Evolutionary conservation across 1,140 invertebrate genomes (phyloP).

Genomic region (Linepithema humile): DNA sequence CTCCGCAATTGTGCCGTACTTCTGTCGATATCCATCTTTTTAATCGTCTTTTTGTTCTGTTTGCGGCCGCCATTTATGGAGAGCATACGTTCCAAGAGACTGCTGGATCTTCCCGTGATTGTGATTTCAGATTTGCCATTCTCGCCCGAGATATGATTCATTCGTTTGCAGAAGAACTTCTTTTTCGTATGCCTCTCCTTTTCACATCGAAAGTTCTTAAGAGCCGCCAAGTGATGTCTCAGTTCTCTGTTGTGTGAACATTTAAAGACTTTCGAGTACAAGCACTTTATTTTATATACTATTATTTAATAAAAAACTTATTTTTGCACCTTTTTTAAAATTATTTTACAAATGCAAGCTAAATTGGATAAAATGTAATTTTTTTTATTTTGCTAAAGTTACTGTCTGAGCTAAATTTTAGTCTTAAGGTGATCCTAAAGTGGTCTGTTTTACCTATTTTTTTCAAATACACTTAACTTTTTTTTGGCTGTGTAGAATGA

Average conservation of each 20-base stretch:
- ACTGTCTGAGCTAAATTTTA: no score
- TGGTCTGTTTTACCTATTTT: no score
- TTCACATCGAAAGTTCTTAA: slow-evolving; percentile 66
- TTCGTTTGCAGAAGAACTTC: slow-evolving; percentile 66
- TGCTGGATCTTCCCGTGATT: slow-evolving; percentile 65
- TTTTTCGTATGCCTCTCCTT: slow-evolving; percentile 63
- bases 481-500: no score
- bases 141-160: slow-evolving; percentile 12
- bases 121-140: slow-evolving; percentile 14
- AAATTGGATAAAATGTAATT: background rate
- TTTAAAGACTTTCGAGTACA: background rate
- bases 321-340: background rate
- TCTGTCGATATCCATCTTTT: slow-evolving; percentile 12
- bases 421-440: no score
- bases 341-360: background rate
- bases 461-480: no score
- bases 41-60: slow-evolving; percentile 28
- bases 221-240: slow-evolving; percentile 76
- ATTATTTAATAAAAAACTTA: no score
- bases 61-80: slow-evolving; percentile 53
- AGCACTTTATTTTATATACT: no score
- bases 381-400: background rate
- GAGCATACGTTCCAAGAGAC: slow-evolving; percentile 73
- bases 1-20: slow-evolving; percentile 68
- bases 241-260: slow-evolving; percentile 70